Evolutionary conservation across 1,140 invertebrate genomes (phyloP).

Genomic region (Myzus persicae): DNA sequence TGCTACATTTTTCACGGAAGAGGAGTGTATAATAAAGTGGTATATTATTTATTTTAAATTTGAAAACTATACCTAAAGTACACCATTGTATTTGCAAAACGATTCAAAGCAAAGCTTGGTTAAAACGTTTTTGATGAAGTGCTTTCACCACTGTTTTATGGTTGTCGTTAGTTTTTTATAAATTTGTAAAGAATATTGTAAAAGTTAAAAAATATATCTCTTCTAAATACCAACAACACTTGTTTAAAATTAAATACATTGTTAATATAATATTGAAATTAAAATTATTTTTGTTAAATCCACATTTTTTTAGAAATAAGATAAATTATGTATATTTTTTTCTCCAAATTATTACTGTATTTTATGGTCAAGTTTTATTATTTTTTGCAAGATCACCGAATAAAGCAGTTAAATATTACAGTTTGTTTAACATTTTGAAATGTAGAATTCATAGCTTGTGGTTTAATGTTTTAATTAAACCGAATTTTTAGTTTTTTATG

Average conservation of each 20-base stretch:
- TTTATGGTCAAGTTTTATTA: neutral
- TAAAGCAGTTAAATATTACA: no score
- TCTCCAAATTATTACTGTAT: neutral
- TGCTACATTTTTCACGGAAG: neutral
- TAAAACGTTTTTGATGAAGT: neutral
- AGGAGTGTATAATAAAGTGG: neutral
- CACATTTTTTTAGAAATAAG: no score
- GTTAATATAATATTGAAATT: neutral
- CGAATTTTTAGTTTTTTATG: no score
- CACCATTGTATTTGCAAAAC: neutral
- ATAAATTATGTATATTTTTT: neutral
- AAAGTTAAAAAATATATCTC: neutral
- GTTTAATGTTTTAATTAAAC: no score
- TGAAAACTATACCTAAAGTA: neutral
- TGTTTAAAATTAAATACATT: neutral
- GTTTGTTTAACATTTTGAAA: no score
- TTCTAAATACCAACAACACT: neutral
- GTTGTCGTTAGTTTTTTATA: neutral
- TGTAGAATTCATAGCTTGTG: no score
- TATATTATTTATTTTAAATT: neutral
- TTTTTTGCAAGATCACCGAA: neutral
- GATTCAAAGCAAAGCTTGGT: neutral
- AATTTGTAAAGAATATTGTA: neutral
- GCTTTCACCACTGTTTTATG: neutral
- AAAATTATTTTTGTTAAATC: no score